Evolutionary conservation across 2,888 invertebrate genomes (phyloP).

Genomic region (Caenorhabditis drosophilae): DNA sequence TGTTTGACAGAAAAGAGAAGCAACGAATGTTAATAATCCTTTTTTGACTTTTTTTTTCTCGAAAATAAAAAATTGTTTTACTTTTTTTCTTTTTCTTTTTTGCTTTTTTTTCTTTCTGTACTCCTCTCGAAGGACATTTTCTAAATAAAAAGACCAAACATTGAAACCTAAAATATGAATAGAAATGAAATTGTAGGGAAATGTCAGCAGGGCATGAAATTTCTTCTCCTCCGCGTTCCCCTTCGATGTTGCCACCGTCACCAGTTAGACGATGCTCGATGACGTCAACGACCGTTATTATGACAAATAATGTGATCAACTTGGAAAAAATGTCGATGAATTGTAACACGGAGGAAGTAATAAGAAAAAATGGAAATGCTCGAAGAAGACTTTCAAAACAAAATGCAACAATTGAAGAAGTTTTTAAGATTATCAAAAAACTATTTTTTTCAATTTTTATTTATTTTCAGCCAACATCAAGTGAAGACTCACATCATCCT

Average conservation of each 20-base stretch:
- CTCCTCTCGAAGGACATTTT: no score
- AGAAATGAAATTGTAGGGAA: no score
- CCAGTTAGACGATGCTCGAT: not conserved
- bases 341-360: not conserved
- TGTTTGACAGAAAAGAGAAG: no score
- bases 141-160: no score
- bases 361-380: conserved; percentile 20
- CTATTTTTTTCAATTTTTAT: not conserved
- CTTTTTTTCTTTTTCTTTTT: no score
- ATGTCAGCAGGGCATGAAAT: no score
- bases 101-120: no score
- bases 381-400: conserved; percentile 43
- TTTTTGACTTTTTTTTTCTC: no score
- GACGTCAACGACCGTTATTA: conserved; percentile 32
- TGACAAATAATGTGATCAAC: conserved; percentile 29
- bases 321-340: conserved; percentile 10
- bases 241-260: not conserved
- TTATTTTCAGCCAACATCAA: conserved; percentile 5
- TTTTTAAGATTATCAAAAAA: no score
- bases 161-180: no score
- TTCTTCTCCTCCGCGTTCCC: not conserved
- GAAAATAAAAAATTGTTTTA: no score
- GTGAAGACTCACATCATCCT: not conserved
- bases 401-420: conserved; percentile 42
- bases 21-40: no score